Base-by-base conservation (phyloP, 2,888 invertebrate species). In the Dryobotodes eremita region DNA sequence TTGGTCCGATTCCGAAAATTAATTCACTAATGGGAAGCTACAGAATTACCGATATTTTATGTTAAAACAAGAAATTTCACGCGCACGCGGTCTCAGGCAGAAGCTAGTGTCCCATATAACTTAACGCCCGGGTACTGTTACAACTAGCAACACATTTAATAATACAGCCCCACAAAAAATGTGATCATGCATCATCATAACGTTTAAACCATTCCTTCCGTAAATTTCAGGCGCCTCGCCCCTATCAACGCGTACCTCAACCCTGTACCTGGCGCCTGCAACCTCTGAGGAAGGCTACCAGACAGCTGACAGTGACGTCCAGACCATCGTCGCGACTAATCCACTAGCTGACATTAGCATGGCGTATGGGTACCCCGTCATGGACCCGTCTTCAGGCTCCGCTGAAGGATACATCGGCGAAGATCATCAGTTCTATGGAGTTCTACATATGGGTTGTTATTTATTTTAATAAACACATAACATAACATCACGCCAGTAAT, bases 341-440 rank as follows among this genome's bases (percentile, higher is more conserved):
- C 88, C 92, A 1, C 83, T 96, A 5, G 83, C 86, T 3, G 92
- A 95, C 48, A 89, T 95, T 66, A 93, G 92, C 2, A 94, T 96
- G 95, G 96, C 94, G 0, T 94, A 92, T 46, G 96, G 96, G 0
- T 96, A 93, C 64, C 95, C 95, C 0, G 88, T 95, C 1, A 91
- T 90, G 23, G 92, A 95, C 53, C 95, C 96, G 0, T 84, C 91
- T 0, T 87, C 92, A 0, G 96, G 96, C 0, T 94, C 95, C 4
- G 96, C 96, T 59, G 96, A 96, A 78, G 96, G 96, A 0, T 96
- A 96, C 79, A 95, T 96, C 11, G 96, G 96, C 6, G 95, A 95
- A 1, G 96, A 96, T 59, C 90, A 94, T 68, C 92, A 96, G 11
- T 96, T 96, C 84, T 95, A 96, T 83, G 96, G 96, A 61, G 94